Evolutionary conservation across 2,113 vertebrate genomes (phyloP).

Genomic region (Gallinago jamesoni): DNA sequence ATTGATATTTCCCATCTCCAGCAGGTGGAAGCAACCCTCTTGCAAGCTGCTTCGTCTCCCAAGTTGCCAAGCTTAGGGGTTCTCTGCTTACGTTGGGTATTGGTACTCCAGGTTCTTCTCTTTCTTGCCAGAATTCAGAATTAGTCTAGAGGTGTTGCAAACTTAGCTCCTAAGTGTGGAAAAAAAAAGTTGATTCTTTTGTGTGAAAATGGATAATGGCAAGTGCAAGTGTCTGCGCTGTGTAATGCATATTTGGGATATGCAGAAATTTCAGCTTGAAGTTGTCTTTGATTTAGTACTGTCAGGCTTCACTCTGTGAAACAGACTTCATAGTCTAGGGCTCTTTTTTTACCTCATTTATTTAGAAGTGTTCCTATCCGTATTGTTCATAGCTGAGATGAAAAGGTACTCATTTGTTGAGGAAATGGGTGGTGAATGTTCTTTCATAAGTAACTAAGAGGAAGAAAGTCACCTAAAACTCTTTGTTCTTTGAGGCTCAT

Average conservation of each 20-base stretch:
- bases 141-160: neutral
- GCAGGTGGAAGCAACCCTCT: neutral
- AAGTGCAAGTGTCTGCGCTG: neutral
- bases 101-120: neutral
- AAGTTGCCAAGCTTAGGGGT: neutral
- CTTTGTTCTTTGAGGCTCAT: neutral
- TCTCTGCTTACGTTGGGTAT: neutral
- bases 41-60: neutral
- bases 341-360: neutral
- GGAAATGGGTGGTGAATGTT: conserved; percentile 1
- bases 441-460: neutral
- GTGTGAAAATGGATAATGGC: neutral
- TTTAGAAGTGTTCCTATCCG: neutral
- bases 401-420: neutral
- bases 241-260: neutral
- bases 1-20: neutral
- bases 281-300: neutral
- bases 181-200: neutral
- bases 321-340: neutral
- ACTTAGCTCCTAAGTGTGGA: neutral
- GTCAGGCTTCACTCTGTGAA: neutral
- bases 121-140: neutral
- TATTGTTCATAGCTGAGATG: neutral
- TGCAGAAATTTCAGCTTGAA: neutral
- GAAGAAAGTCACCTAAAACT: neutral